A percentile compares a stretch with the other conserved stretches of the same genome.
Evolutionary conservation across 2,888 invertebrate genomes (phyloP).

Genomic region (Trichopria drosophilae): DNA sequence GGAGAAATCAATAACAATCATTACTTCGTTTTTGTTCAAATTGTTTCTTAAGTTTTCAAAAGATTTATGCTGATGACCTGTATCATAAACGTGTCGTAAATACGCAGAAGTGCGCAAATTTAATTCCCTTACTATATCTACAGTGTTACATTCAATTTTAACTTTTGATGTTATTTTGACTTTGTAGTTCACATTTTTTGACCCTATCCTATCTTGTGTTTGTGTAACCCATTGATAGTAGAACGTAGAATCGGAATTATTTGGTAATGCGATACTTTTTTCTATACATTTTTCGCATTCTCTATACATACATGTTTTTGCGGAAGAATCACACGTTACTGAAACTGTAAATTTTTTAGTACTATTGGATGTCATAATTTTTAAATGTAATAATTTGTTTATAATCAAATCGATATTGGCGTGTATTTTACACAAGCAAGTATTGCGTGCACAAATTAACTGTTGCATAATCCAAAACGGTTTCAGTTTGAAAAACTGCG

Average conservation of each 20-base stretch:
- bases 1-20: constrained; percentile 4
- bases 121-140: constrained; percentile 10
- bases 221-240: constrained; percentile 12
- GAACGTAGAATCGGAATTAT: constrained; percentile 5
- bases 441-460: constrained; percentile 9
- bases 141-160: constrained; percentile 16
- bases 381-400: constrained; percentile 2
- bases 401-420: constrained; percentile 11
- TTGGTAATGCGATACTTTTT: constrained; percentile 5
- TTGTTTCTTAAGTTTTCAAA: background rate
- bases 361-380: constrained; percentile 8
- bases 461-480: constrained; percentile 15
- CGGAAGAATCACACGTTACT: constrained; percentile 6
- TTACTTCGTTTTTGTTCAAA: constrained; percentile 2
- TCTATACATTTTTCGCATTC: constrained; percentile 7
- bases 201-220: constrained; percentile 10
- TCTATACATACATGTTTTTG: constrained; percentile 4
- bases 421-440: too few relatives aligned
- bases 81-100: constrained; percentile 3
- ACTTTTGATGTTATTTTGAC: constrained; percentile 18
- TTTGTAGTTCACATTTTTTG: constrained; percentile 13
- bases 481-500: constrained; percentile 10
- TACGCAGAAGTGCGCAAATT: constrained; percentile 4
- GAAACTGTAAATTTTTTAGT: constrained; percentile 4
- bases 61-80: constrained; percentile 4